These are phyloP conservation scores for Tympanuchus pallidicinctus DNA, from an alignment of 2,113 vertebrate species.

Conservation along the genomic window DNA sequence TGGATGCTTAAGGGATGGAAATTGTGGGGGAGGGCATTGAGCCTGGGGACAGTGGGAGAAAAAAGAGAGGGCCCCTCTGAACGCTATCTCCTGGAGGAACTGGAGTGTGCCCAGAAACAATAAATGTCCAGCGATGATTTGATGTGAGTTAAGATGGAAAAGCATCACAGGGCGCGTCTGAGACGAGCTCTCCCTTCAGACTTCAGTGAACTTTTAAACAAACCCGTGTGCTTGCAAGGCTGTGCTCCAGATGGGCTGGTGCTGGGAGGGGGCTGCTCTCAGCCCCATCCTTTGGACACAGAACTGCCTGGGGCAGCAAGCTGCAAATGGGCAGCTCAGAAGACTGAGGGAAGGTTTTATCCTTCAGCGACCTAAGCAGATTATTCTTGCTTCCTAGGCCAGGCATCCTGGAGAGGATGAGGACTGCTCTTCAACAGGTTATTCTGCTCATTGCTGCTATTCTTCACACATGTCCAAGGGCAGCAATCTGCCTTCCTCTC, in stretches of 20 bases:
- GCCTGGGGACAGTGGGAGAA: conserved; percentile 23
- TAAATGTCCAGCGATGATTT: conserved; percentile 62
- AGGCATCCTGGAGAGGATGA: neutral
- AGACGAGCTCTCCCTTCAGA: conserved; percentile 41
- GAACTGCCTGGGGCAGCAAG: conserved; percentile 4
- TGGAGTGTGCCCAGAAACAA: conserved; percentile 72
- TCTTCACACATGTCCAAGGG: neutral
- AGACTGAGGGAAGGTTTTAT: neutral
- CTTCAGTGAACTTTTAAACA: conserved; percentile 32
- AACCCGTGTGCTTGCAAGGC: conserved; percentile 41
- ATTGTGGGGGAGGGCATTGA: neutral
- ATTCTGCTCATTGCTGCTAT: neutral
- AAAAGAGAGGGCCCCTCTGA: conserved; percentile 27
- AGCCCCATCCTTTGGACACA: neutral
- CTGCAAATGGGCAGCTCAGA: neutral
- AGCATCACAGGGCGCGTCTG: conserved; percentile 47
- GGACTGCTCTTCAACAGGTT: neutral
- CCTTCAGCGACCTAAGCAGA: neutral
- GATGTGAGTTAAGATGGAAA: conserved; percentile 58
- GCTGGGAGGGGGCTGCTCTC: neutral
- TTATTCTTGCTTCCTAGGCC: neutral
- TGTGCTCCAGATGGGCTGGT: conserved; percentile 21
- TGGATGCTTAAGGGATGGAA: conserved; percentile 19
- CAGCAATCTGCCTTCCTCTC: neutral
- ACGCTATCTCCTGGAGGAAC: conserved; percentile 38